phyloP scores from a whole-genome alignment of 2,113 vertebrate species.

The Noctilio leporinus region DNA sequence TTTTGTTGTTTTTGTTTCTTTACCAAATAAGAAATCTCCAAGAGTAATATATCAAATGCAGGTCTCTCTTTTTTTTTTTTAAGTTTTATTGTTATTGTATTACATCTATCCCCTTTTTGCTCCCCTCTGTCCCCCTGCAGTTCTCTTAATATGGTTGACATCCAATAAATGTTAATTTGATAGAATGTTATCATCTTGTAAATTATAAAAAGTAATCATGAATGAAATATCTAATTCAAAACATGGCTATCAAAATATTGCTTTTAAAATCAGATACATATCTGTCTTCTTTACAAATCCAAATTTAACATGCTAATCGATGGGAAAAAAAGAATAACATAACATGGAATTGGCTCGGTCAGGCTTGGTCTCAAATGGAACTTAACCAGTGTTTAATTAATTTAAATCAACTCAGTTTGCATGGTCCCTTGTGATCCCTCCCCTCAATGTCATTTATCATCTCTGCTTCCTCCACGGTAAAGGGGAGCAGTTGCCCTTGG shows the following conservation, averaged over 20 bases:
- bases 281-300: slow-evolving; percentile 42
- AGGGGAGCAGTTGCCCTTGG: background rate
- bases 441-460: background rate
- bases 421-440: background rate
- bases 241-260: slow-evolving; percentile 63
- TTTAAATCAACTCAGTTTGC: background rate
- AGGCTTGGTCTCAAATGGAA: background rate
- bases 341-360: slow-evolving; percentile 4
- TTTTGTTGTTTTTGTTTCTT: background rate
- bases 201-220: slow-evolving; percentile 43
- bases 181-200: slow-evolving; percentile 30
- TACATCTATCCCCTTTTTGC: no score
- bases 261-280: slow-evolving; percentile 53
- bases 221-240: slow-evolving; percentile 56
- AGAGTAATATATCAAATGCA: background rate
- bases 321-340: slow-evolving; percentile 39
- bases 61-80: no score
- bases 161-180: slow-evolving; percentile 47
- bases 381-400: slow-evolving; percentile 20
- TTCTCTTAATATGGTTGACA: slow-evolving; percentile 43
- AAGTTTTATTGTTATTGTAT: no score
- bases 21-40: background rate
- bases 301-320: slow-evolving; percentile 22
- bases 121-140: no score
- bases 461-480: background rate